Evolutionary conservation across 2,797 vertebrate genomes (phyloP), one percentile per base, ranked within the genome.

Genomic region (Megalops cyprinoides): DNA sequence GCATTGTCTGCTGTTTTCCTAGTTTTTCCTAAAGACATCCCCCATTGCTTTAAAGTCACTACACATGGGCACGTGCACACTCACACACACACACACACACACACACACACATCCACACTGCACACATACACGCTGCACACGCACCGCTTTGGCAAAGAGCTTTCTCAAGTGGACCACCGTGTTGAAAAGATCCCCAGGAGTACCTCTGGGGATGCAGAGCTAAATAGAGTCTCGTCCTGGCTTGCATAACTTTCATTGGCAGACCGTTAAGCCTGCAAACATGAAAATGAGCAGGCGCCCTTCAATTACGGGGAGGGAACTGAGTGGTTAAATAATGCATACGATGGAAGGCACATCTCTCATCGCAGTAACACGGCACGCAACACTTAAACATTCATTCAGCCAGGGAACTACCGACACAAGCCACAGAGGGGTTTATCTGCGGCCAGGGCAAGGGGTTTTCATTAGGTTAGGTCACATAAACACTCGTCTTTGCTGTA

Each of bases 141-240:
- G 60, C 46, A 23, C 62, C 44, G 55, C 55, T 65, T 78, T 8
- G 48, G 15, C 44, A 62, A 78, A 78, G 56, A 78, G 76, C 76
- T 62, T 78, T 78, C 56, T 78, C 9, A 58, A 78, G 31, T 62
- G 55, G 31, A n/a, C 56, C 15, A 42, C 48, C 74, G 37, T 18
- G 15, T 37, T 76, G 76, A 18, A 60, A 62, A 78, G 78, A 69
- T 55, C 65, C n/a, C 42, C 18, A 8, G 34, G 46, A 71, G 67
- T 37, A 42, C 76, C 76, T 28, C 62, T 65, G 76, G 76, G 76
- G 42, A 34, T 62, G 65, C 42, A 9, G 56, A 62, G 42, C 56
- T 78, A 78, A 78, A 78, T 78, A n/a, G 58, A 78, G 76, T 60
- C 56, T 62, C 58, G 18, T 46, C 56, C 42, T 14, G 39, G n/a